phyloP scores from a whole-genome alignment of 64 coral and sea anemone species.

The Porites australiensis region DNA sequence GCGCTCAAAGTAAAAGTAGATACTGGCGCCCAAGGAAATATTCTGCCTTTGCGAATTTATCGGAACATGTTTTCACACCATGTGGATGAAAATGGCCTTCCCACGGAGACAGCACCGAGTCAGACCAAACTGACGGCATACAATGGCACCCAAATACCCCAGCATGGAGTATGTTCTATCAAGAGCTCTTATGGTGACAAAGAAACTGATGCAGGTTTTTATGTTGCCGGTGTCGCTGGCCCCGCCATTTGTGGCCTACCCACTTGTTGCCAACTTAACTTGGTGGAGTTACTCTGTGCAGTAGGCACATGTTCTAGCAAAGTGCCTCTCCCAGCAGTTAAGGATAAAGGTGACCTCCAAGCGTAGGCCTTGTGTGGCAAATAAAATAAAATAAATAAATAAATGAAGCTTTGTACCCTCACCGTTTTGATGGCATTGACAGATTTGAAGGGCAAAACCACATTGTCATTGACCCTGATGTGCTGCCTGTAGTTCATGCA shows the following conservation, averaged over 20 bases:
- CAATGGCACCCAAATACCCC: background rate
- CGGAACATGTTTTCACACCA: conserved; percentile 31
- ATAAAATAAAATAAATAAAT: too few relatives aligned
- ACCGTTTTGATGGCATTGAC: background rate
- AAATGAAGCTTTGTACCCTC: background rate
- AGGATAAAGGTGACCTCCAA: background rate
- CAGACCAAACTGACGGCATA: conserved; percentile 15
- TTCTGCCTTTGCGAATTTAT: conserved; percentile 45
- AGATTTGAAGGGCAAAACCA: conserved; percentile 2
- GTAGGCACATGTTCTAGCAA: background rate
- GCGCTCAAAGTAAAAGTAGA: conserved; percentile 36
- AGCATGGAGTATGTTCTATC: background rate
- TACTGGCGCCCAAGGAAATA: conserved; percentile 48
- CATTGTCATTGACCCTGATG: conserved; percentile 30
- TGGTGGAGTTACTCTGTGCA: background rate
- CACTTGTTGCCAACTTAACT: background rate
- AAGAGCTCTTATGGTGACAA: conserved; percentile 4
- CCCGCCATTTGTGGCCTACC: conserved; percentile 15
- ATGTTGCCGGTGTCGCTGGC: conserved; percentile 16
- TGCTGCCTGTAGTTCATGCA: conserved; percentile 19
- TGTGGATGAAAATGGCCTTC: conserved; percentile 8
- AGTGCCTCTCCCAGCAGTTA: background rate
- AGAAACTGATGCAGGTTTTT: background rate
- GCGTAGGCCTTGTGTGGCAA: background rate
- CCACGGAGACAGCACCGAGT: background rate